Conservation (phyloP, 1,140 invertebrate genomes). For the Lordiphosa collinella region DNA sequence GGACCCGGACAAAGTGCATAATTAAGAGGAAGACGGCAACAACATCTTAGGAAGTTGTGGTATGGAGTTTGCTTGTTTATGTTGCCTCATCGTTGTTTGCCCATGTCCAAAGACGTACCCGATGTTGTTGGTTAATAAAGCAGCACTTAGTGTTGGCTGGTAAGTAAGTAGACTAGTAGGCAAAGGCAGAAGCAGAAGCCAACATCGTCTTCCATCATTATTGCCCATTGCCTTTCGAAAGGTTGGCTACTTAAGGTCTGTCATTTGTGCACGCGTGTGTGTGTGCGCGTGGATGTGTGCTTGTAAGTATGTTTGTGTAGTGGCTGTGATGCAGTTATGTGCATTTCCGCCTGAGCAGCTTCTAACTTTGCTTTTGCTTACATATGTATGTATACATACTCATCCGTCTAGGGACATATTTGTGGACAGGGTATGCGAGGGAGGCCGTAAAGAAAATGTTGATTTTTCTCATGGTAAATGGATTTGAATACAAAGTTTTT, state of each 20-base stretch:
- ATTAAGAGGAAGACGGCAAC: constrained; percentile 32
- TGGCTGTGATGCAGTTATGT: constrained; percentile 66
- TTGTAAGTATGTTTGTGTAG: constrained; percentile 26
- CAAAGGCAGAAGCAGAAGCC: constrained; percentile 15
- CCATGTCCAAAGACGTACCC: constrained; percentile 7
- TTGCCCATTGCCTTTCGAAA: constrained; percentile 15
- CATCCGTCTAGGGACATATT: constrained; percentile 16
- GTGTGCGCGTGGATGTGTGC: constrained; percentile 3
- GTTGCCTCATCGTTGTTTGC: constrained; percentile 19
- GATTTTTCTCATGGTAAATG: too few relatives aligned
- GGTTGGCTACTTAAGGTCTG: constrained; percentile 46
- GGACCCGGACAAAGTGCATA: constrained; percentile 45
- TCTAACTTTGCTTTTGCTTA: constrained; percentile 63
- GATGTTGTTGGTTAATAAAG: constrained; percentile 62
- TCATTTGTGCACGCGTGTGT: constrained; percentile 12
- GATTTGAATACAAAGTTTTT: too few relatives aligned
- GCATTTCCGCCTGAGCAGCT: constrained; percentile 66
- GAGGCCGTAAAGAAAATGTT: constrained; percentile 8
- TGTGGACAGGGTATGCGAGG: constrained; percentile 28
- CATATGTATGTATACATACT: constrained; percentile 40
- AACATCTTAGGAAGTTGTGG: constrained; percentile 12
- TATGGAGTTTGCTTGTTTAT: constrained; percentile 1
- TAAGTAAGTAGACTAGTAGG: too few relatives aligned
- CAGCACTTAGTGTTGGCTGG: constrained; percentile 58
- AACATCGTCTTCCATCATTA: constrained; percentile 21